Evolutionary conservation across 2,888 invertebrate species (phyloP).

Genomic region (Cantharis flavilabris): DNA sequence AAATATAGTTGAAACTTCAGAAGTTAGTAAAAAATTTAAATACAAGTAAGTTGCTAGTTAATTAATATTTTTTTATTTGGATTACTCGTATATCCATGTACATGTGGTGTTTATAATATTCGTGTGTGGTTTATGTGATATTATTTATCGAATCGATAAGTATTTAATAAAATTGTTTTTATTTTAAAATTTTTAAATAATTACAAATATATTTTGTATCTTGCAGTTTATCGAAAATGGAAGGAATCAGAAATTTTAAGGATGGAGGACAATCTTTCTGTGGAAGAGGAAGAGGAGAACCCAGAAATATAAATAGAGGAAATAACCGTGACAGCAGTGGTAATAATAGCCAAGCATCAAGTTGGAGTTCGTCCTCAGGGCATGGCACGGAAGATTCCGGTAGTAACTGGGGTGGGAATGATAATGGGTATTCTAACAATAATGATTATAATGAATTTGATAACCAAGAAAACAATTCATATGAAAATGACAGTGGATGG

Average conservation of each 20-base stretch:
- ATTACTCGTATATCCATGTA: too few relatives aligned
- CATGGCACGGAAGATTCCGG: not conserved
- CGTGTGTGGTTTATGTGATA: too few relatives aligned
- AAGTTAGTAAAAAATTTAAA: too few relatives aligned
- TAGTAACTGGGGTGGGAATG: slow-evolving; percentile 14
- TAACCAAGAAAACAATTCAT: not conserved
- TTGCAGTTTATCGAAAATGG: not conserved
- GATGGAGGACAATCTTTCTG: not conserved
- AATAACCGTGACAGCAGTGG: not conserved
- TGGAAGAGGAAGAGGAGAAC: not conserved
- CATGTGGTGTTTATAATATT: too few relatives aligned
- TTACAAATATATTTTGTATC: not conserved
- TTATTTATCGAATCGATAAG: too few relatives aligned
- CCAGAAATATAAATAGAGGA: too few relatives aligned
- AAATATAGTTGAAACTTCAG: too few relatives aligned
- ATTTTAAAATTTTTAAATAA: too few relatives aligned
- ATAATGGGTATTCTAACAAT: slow-evolving; percentile 21
- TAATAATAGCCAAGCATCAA: not conserved
- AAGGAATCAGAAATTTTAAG: not conserved
- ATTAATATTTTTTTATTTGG: too few relatives aligned
- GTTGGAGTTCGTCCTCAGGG: not conserved
- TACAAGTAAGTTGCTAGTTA: too few relatives aligned
- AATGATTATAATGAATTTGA: not conserved
- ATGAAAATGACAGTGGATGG: not conserved
- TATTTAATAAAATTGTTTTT: too few relatives aligned